Evolutionary conservation across 2,888 invertebrate genomes (phyloP).

Genomic region (Incurvaria masculella): DNA sequence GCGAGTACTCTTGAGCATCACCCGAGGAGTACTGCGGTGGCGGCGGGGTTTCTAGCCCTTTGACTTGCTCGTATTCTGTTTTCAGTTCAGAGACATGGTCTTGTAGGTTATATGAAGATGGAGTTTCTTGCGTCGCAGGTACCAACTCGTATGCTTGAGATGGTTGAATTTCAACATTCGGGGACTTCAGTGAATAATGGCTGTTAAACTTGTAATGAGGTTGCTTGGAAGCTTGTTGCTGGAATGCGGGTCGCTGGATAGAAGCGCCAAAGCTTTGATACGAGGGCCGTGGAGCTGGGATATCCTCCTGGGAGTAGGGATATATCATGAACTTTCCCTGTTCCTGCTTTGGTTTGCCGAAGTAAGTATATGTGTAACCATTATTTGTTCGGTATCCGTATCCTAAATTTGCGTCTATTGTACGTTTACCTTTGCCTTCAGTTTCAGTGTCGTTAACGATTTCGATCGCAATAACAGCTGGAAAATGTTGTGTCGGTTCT

Average conservation of each 20-base stretch:
- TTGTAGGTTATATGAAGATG: conserved; percentile 30
- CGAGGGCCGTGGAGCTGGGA: conserved; percentile 31
- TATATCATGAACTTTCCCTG: conserved; percentile 62
- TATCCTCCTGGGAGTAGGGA: conserved; percentile 67
- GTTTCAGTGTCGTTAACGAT: conserved; percentile 56
- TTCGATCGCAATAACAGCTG: conserved; percentile 61
- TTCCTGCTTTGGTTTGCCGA: conserved; percentile 42
- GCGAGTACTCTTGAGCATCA: conserved; percentile 1
- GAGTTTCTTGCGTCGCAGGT: conserved; percentile 32
- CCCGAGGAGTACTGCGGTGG: conserved; percentile 19
- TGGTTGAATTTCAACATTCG: conserved; percentile 55
- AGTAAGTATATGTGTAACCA: conserved; percentile 48
- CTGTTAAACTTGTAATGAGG: conserved; percentile 19
- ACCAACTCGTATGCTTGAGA: conserved; percentile 55
- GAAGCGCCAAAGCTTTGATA: conserved; percentile 3
- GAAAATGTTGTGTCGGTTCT: conserved; percentile 27
- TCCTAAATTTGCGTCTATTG: conserved; percentile 69
- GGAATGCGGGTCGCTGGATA: conserved; percentile 8
- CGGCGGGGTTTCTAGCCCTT: conserved; percentile 26
- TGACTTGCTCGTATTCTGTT: conserved; percentile 26
- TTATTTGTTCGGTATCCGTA: conserved; percentile 60
- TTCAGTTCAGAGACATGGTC: conserved; percentile 31
- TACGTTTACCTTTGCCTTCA: conserved; percentile 60
- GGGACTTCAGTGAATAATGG: conserved; percentile 13
- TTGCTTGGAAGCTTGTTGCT: conserved; percentile 20